Base-by-base conservation (phyloP, 1,140 invertebrate species). In the Pseudomyrmex flavicornis region DNA sequence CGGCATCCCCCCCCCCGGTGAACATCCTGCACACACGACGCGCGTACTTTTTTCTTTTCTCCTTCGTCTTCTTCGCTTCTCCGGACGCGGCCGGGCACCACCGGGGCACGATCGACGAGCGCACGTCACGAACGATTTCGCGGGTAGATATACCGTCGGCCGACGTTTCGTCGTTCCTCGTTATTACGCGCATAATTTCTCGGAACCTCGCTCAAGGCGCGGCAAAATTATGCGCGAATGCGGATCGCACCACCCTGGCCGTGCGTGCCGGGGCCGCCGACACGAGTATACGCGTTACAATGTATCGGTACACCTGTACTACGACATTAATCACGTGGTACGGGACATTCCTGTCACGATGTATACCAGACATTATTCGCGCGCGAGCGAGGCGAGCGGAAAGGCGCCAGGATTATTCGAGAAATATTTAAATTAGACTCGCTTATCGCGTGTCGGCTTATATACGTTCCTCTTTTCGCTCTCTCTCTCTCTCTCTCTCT, bases 151-250 rank as follows among this genome's bases (percentile, higher is more conserved):
- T 35, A 89, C 66, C 75, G 17, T 54, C 74, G 46, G 46, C 61
- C 87, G 88, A 89, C 88, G 84, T 89, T 89, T 84, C 88, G 88
- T 86, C 87, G 84, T 86, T 89, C 86, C 86, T 89, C 88, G 87
- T 89, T 89, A 89, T 89, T 89, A 86, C 87, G 74, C 80, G 82
- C 85, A 89, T 89, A 88, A 89, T 89, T 89, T 89, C 87, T 84
- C 62, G 73, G 82, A 74, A 87, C 85, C 76, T 89, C 79, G 86
- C 86, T 88, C 73, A 82, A 86, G 88, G 87, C 88, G 62, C 88
- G 85, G 79, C 56, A 58, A 85, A 86, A 86, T 89, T 89, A 89
- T 85, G 83, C 74, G 73, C 61, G 59, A 65, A 83, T 82, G 86
- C 82, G 85, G 82, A 84, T 84, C 82, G 48, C 62, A 62, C 35